Evolutionary conservation across 2,888 invertebrate genomes (phyloP), one percentile per base, ranked within the genome.

Genomic region (Torymus tubicola): DNA sequence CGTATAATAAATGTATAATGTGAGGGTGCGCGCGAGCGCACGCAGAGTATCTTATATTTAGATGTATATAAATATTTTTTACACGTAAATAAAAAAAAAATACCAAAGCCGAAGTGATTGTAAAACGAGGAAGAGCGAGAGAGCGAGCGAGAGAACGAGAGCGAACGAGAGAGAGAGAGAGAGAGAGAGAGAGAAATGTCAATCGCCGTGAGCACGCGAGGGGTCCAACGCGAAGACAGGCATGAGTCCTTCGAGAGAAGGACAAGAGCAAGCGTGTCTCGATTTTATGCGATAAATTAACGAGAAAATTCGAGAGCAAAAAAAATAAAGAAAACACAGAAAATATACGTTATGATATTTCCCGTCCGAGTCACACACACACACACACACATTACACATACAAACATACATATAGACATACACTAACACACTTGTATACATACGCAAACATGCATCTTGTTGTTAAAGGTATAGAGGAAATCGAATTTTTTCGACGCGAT

Each of bases 21-120:
- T 78, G 65, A 78, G 64, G 31, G 21, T 73, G 69, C 70, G 68
- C 69, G 18, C n/a, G 57, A 57, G 67, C 60, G 50, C 58, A 70
- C 55, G 60, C 60, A 82, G 75, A 81, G 78, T 80, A 82, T 79
- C 71, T 79, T 80, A 80, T 80, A 82, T 79, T 75, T 82, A 82
- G 73, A 81, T 82, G 81, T 82, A 82, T 71, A 82, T 82, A 82
- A 77, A 81, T 82, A 82, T 82, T 82, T 82, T 82, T 82, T 81
- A 82, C 82, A 82, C 82, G 31, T 71, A 75, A 71, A 60, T 13
- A 68, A 50, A 67, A 10, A 76, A 16, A 11, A 74, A 64, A 53
- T 71, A 64, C 53, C 58, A 71, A 74, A 70, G 65, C 12, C n/a
- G 69, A 72, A 70, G 24, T 18, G 78, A 71, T 61, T 63, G 72